Evolutionary conservation across 2,888 invertebrate genomes (phyloP).

Genomic region (Odontothrips loti): DNA sequence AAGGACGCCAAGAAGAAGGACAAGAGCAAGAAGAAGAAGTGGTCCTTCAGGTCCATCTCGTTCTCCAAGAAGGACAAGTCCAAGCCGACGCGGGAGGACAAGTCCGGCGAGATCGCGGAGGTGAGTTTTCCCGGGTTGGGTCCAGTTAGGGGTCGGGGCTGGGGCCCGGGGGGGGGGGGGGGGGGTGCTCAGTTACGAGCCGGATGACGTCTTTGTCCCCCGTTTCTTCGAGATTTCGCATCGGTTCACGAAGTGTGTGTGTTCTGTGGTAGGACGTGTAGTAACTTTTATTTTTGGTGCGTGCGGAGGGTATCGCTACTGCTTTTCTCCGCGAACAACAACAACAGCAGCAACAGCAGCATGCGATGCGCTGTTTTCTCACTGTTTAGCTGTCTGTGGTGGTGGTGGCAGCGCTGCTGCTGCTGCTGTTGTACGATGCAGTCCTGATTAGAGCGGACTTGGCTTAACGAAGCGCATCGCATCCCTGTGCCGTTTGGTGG

Average conservation of each 20-base stretch:
- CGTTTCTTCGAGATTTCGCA: constrained; percentile 48
- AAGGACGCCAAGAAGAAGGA: constrained; percentile 37
- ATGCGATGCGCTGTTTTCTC: too few species aligned
- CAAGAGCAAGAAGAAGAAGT: constrained; percentile 65
- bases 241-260: constrained; percentile 58
- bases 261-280: constrained; percentile 47
- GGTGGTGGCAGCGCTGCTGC: too few species aligned
- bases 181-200: too few species aligned
- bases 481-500: too few species aligned
- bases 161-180: too few species aligned
- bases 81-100: constrained; percentile 63
- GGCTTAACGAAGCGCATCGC: too few species aligned
- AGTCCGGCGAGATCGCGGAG: constrained; percentile 35
- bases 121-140: neutral
- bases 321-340: constrained; percentile 10
- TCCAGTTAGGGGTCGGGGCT: too few species aligned
- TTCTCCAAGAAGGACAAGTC: constrained; percentile 84
- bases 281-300: neutral
- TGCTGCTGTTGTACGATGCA: too few species aligned
- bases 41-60: constrained; percentile 82
- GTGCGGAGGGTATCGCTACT: neutral
- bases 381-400: too few species aligned
- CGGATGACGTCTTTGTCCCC: too few species aligned
- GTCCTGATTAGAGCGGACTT: too few species aligned
- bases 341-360: too few species aligned